Evolutionary conservation across 64 coral and sea anemone species (phyloP).

Genomic region (Stichodactyla helianthus): DNA sequence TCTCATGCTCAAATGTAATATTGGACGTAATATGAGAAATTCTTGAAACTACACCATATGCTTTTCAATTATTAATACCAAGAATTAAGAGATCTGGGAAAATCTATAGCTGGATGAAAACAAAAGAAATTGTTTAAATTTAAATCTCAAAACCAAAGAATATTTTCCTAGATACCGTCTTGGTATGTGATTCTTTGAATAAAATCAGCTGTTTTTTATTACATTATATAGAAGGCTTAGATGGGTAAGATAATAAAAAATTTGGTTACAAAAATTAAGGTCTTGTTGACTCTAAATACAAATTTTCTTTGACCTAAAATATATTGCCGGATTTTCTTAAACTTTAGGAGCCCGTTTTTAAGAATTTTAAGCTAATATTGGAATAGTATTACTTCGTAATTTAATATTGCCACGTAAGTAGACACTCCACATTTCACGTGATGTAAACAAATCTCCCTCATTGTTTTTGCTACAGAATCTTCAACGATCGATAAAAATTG

Average conservation of each 20-base stretch:
- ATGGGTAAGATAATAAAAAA: too few species aligned
- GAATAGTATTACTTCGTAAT: too few species aligned
- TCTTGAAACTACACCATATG: neutral
- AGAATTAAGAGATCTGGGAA: neutral
- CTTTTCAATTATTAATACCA: neutral
- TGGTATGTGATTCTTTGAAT: neutral
- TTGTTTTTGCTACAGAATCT: neutral
- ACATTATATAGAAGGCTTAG: too few species aligned
- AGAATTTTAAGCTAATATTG: too few species aligned
- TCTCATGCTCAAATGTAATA: neutral
- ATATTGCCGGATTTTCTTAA: too few species aligned
- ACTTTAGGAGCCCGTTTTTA: too few species aligned
- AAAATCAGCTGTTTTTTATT: too few species aligned
- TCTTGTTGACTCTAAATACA: too few species aligned
- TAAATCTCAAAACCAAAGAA: neutral
- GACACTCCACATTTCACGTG: neutral
- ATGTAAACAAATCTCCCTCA: neutral
- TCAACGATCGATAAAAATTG: neutral
- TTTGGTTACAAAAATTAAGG: too few species aligned
- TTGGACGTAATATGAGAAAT: conserved; percentile 1
- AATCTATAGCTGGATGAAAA: neutral
- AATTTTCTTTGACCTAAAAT: too few species aligned
- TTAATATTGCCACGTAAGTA: neutral
- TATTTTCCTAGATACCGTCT: neutral
- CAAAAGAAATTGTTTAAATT: neutral